A percentile compares a stretch with the other conserved stretches of the same genome.
Evolutionary conservation across 1,140 invertebrate genomes (phyloP).

Genomic region (Chrysopa pallens): DNA sequence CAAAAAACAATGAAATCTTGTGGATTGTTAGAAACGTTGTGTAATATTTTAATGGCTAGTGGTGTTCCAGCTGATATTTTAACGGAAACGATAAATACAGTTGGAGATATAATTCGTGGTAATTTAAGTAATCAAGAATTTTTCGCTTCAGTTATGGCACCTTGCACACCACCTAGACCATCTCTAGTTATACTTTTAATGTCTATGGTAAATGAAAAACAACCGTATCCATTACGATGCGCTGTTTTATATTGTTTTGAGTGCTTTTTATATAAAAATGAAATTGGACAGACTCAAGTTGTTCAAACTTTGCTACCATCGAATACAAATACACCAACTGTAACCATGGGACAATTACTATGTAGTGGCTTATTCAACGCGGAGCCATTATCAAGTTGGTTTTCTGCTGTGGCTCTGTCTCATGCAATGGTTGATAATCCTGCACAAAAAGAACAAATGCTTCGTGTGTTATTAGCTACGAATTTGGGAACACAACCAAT

Average conservation of each 20-base stretch:
- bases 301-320: conserved; percentile 77
- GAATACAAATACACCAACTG: conserved; percentile 27
- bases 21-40: conserved; percentile 65
- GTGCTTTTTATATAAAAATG: conserved; percentile 89
- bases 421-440: conserved; percentile 81
- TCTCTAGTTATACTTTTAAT: conserved; percentile 88
- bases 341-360: conserved; percentile 59
- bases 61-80: conserved; percentile 94
- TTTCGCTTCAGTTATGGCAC: conserved; percentile 79
- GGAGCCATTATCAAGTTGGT: conserved; percentile 94
- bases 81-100: conserved; percentile 89
- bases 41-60: conserved; percentile 81
- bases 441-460: conserved; percentile 79
- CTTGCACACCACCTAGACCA: conserved; percentile 76
- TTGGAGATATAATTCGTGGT: conserved; percentile 88
- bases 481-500: conserved; percentile 68
- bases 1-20: conserved; percentile 77
- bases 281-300: conserved; percentile 68
- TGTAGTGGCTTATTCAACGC: conserved; percentile 84
- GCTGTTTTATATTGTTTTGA: conserved; percentile 95
- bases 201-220: conserved; percentile 99
- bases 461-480: conserved; percentile 80
- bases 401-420: conserved; percentile 78
- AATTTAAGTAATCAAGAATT: conserved; percentile 83
- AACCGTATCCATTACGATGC: conserved; percentile 78